Conservation (phyloP, 2,113 vertebrate species). For the Sinocyclocheilus grahami region DNA sequence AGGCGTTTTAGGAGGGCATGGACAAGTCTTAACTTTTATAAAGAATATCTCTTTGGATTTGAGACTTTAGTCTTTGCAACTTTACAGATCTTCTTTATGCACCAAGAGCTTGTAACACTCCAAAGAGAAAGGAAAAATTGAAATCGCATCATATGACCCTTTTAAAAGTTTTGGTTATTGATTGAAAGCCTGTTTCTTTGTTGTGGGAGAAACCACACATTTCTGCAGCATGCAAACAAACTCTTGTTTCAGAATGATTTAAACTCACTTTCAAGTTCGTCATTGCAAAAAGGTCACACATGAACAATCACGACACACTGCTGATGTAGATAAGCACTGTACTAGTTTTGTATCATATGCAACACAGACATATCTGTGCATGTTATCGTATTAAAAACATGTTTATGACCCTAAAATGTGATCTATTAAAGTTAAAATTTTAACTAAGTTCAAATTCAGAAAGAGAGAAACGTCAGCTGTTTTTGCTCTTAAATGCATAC, state of each 20-base stretch:
- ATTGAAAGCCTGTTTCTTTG: neutral
- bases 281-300: neutral
- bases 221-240: neutral
- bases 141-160: no score
- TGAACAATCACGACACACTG: neutral
- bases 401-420: neutral
- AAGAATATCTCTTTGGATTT: no score
- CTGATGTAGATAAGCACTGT: neutral
- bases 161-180: neutral
- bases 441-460: neutral
- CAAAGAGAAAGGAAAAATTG: no score
- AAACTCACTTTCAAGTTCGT: neutral
- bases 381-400: neutral
- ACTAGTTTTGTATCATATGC: neutral
- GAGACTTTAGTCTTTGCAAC: no score
- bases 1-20: no score
- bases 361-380: neutral
- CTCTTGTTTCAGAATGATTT: neutral
- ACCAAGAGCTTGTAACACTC: no score
- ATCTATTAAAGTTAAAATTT: neutral
- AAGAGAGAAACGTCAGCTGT: neutral
- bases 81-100: no score
- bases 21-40: no score
- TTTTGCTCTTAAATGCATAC: neutral
- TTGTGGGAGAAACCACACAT: neutral